A percentile compares a stretch with the other conserved stretches of the same genome.
phyloP scores from a whole-genome alignment of 2,888 invertebrate species.

The Heliconius ethilla region DNA sequence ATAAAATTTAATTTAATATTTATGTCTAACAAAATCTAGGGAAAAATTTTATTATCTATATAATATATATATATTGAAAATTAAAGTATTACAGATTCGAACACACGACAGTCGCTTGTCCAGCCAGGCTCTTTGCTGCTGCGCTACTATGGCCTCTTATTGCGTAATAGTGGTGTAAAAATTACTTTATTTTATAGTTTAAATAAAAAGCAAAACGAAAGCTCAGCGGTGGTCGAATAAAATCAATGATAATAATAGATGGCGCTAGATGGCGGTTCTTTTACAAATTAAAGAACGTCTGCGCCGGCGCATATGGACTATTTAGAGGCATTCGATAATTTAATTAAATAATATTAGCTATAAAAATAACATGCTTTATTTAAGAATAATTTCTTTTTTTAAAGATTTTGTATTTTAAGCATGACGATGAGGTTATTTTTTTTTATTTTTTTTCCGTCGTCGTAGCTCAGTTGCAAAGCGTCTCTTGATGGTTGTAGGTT shows the following conservation, averaged over 20 bases:
- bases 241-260: conserved; percentile 66
- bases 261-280: conserved; percentile 62
- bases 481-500: no score
- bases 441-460: no score
- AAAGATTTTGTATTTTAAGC: neutral
- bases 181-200: neutral
- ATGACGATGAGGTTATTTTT: no score
- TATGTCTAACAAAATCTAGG: no score
- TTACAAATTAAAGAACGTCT: conserved; percentile 75
- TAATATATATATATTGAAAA: no score
- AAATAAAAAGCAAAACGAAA: neutral
- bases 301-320: conserved; percentile 56
- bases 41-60: no score
- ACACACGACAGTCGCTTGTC: no score
- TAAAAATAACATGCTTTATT: no score
- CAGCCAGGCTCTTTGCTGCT: no score
- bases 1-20: no score
- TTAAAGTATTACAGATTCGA: no score
- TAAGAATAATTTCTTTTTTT: neutral
- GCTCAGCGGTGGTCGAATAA: conserved; percentile 49
- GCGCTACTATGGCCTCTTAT: neutral
- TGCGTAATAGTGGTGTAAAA: neutral
- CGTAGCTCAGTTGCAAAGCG: no score
- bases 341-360: neutral
- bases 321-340: conserved; percentile 50